A percentile compares a stretch with the other conserved stretches of the same genome.
Evolutionary conservation across 2,797 vertebrate species (phyloP).

Genomic region (Sebastes trivittatus): DNA sequence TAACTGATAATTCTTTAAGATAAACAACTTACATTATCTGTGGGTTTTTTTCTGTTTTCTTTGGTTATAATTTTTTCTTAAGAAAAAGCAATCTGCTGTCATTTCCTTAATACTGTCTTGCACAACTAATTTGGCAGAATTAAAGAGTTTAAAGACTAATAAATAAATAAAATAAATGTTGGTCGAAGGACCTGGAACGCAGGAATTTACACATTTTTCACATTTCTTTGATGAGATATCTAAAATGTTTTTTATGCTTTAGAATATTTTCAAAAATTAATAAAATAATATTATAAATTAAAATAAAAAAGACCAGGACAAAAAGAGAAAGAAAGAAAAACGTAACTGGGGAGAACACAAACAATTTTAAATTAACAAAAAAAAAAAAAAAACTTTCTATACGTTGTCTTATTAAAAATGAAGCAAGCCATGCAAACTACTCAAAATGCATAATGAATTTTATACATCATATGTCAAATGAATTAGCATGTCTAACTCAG

Average conservation of each 20-base stretch:
- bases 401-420: constrained; percentile 80
- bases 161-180: constrained; percentile 19
- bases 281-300: neutral
- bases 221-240: constrained; percentile 10
- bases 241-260: constrained; percentile 17
- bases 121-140: neutral
- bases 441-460: constrained; percentile 89
- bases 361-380: constrained; percentile 49
- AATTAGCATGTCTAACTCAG: constrained; percentile 88
- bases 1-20: constrained; percentile 22
- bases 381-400: constrained; percentile 63
- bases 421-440: constrained; percentile 85
- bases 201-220: constrained; percentile 3
- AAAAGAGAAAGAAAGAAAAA: constrained; percentile 17
- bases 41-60: neutral
- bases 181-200: neutral
- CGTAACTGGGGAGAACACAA: constrained; percentile 13
- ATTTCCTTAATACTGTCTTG: neutral
- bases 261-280: neutral
- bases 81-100: neutral
- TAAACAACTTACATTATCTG: constrained; percentile 5
- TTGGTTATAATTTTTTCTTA: neutral
- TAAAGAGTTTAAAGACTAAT: neutral
- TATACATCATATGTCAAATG: constrained; percentile 88
- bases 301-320: constrained; percentile 20